phyloP scores from a whole-genome alignment of 1,140 invertebrate genomes.

The Leptinotarsa texana region DNA sequence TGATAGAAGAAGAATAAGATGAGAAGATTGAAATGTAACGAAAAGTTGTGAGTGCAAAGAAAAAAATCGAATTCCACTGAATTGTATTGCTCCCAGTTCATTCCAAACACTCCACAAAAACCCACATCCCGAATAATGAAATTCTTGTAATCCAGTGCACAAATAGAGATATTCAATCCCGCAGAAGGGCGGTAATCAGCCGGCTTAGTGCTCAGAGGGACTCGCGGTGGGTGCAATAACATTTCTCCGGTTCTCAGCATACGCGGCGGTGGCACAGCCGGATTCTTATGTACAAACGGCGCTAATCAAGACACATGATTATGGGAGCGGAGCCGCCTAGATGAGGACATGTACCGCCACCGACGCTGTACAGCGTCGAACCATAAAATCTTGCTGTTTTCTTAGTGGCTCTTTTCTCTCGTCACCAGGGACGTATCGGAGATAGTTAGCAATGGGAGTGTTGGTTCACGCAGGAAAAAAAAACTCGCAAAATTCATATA shows the following conservation, averaged over 20 bases:
- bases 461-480: too few relatives aligned
- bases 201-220: constrained; percentile 20
- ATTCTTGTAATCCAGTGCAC: constrained; percentile 30
- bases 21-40: too few relatives aligned
- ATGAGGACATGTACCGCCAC: constrained; percentile 49
- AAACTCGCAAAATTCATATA: too few relatives aligned
- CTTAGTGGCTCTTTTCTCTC: background rate
- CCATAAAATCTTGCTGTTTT: constrained; percentile 48
- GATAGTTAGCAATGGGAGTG: background rate
- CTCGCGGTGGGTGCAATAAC: constrained; percentile 34
- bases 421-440: background rate
- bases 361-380: constrained; percentile 35
- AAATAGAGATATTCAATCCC: constrained; percentile 37
- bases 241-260: constrained; percentile 26
- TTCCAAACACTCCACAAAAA: background rate
- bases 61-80: too few relatives aligned
- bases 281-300: constrained; percentile 55
- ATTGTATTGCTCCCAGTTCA: background rate
- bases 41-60: too few relatives aligned
- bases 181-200: constrained; percentile 26
- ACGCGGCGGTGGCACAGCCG: constrained; percentile 40
- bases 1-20: too few relatives aligned
- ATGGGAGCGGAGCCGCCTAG: constrained; percentile 46
- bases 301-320: constrained; percentile 58
- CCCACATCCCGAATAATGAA: constrained; percentile 17